Conservation (phyloP, 1,140 invertebrate genomes). For the Panulirus ornatus region DNA sequence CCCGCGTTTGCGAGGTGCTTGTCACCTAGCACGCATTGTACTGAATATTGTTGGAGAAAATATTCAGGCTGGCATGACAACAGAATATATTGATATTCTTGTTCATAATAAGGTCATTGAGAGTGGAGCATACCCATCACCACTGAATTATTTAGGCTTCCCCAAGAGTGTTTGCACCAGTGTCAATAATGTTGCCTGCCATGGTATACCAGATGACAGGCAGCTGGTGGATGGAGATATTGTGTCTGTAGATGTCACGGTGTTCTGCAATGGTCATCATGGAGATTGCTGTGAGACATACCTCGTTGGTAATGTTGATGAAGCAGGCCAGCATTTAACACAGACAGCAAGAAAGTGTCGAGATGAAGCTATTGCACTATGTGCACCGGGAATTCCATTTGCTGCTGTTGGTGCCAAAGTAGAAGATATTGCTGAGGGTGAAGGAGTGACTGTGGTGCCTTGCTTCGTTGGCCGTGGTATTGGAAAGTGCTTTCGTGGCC, state of each 20-base stretch:
- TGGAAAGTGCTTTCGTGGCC: conserved; percentile 93
- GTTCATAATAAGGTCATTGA: conserved; percentile 86
- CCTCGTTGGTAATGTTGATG: conserved; percentile 89
- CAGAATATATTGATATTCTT: conserved; percentile 90
- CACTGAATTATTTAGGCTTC: conserved; percentile 90
- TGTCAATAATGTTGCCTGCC: conserved; percentile 95
- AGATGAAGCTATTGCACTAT: conserved; percentile 86
- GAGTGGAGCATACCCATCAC: conserved; percentile 92
- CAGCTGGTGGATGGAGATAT: conserved; percentile 91
- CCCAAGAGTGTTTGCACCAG: conserved; percentile 97
- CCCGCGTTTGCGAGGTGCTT: conserved; percentile 88
- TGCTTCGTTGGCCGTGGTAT: conserved; percentile 95
- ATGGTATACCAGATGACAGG: conserved; percentile 95
- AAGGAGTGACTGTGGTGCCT: conserved; percentile 86
- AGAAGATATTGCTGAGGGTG: conserved; percentile 82
- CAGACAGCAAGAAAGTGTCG: conserved; percentile 85
- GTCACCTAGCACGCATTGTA: conserved; percentile 86
- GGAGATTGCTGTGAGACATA: conserved; percentile 95
- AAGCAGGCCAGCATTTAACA: conserved; percentile 84
- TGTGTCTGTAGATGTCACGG: conserved; percentile 94
- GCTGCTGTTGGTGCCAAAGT: conserved; percentile 84
- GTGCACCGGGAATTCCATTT: conserved; percentile 87
- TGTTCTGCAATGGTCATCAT: conserved; percentile 91
- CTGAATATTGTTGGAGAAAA: too few species aligned
- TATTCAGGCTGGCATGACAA: conserved; percentile 88